A percentile compares a stretch with the other conserved stretches of the same genome.
These are phyloP conservation scores for Oligia strigilis DNA, from an alignment of 2,888 invertebrate species.

Conservation along the genomic window DNA sequence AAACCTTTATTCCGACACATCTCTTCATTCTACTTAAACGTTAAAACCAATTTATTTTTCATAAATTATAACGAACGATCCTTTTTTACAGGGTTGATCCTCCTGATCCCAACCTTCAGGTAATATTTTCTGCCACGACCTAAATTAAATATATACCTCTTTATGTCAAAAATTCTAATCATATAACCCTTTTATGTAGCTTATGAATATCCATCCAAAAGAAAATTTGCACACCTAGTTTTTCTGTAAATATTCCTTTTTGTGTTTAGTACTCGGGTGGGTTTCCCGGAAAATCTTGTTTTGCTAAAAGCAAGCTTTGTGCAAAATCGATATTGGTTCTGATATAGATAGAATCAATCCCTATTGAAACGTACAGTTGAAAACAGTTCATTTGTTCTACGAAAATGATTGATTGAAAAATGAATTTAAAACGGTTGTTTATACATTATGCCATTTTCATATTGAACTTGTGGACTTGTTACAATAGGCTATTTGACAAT, in stretches of 20 bases:
- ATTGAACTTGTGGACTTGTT: neutral
- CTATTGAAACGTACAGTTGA: neutral
- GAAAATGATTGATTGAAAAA: neutral
- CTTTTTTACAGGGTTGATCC: conserved; percentile 57
- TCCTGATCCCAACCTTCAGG: conserved; percentile 53
- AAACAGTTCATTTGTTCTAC: conserved; percentile 3
- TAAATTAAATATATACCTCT: conserved; percentile 69
- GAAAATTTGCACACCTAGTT: conserved; percentile 31
- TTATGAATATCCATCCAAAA: conserved; percentile 26
- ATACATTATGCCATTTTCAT: neutral
- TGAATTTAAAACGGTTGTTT: neutral
- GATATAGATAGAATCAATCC: neutral
- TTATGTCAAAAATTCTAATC: conserved; percentile 60
- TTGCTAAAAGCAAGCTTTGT: neutral
- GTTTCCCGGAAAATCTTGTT: neutral
- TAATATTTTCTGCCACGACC: conserved; percentile 62
- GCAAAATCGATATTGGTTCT: neutral
- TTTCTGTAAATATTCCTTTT: conserved; percentile 9
- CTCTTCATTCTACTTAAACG: conserved; percentile 62
- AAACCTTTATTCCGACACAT: conserved; percentile 43
- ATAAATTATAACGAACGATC: conserved; percentile 59
- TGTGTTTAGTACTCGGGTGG: no score
- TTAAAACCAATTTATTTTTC: conserved; percentile 64
- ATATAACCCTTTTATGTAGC: conserved; percentile 50
- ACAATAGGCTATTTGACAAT: no score